phyloP scores from a whole-genome alignment of 2,888 invertebrate species.

The Lasius platythorax region DNA sequence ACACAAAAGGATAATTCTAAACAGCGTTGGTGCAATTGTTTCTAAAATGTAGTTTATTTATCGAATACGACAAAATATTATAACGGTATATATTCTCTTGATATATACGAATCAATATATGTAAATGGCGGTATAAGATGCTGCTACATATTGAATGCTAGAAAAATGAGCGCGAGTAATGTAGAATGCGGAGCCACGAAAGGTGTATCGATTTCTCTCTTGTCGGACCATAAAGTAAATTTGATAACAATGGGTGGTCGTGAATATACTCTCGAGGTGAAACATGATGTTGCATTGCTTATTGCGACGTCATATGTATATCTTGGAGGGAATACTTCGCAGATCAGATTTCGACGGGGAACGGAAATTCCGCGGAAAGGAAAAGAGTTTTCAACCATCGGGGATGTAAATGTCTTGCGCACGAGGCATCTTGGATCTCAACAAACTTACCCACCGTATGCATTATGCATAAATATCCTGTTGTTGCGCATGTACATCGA shows the following conservation, averaged over 20 bases:
- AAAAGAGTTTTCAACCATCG: constrained; percentile 26
- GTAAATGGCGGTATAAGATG: not conserved
- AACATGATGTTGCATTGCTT: not conserved
- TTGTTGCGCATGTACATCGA: not conserved
- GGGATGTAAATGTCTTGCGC: constrained; percentile 1
- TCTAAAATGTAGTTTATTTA: not conserved
- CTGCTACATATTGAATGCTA: not conserved
- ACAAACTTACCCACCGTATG: constrained; percentile 13
- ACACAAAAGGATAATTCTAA: not conserved
- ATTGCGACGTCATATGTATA: not conserved
- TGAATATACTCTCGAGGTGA: constrained; percentile 10
- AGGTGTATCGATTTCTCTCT: constrained; percentile 9
- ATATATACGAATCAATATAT: not conserved
- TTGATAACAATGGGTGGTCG: constrained; percentile 4
- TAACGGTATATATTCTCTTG: not conserved
- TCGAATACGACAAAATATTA: not conserved
- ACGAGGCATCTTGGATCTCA: not conserved
- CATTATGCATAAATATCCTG: constrained; percentile 44
- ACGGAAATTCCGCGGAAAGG: not conserved
- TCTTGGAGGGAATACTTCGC: constrained; percentile 1
- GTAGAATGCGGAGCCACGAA: not conserved
- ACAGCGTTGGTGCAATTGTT: not conserved
- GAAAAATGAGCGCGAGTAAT: constrained; percentile 5
- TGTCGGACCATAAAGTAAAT: constrained; percentile 9
- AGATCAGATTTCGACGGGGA: not conserved